Conservation (phyloP, 2,888 invertebrate genomes). For the Xestia xanthographa region DNA sequence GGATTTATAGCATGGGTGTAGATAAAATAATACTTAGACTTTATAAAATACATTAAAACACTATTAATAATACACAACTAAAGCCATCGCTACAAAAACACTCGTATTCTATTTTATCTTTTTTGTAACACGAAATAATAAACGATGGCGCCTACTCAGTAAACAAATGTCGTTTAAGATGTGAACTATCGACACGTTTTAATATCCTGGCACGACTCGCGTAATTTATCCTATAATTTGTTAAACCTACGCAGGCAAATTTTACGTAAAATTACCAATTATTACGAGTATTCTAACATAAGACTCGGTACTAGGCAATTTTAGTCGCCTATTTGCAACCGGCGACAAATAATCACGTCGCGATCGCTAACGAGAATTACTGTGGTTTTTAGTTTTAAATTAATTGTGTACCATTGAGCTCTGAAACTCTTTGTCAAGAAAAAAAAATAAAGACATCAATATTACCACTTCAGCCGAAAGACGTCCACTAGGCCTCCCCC, state of each 20-base stretch:
- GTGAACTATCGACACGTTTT: slow-evolving; percentile 23
- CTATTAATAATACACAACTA: neutral
- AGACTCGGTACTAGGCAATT: slow-evolving; percentile 24
- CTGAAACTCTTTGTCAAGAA: neutral
- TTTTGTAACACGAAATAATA: neutral
- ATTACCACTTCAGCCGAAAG: too few relatives aligned
- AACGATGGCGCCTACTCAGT: neutral
- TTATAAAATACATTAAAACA: slow-evolving; percentile 8
- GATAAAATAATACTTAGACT: neutral
- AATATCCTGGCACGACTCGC: slow-evolving; percentile 29
- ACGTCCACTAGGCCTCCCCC: too few relatives aligned
- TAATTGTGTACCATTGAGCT: neutral
- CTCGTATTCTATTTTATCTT: neutral
- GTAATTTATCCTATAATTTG: neutral
- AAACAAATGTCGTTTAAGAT: slow-evolving; percentile 39
- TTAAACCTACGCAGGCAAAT: slow-evolving; percentile 48
- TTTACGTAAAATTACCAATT: slow-evolving; percentile 39
- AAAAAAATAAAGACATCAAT: neutral
- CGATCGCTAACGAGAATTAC: neutral
- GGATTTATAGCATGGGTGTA: too few relatives aligned
- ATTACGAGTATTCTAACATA: slow-evolving; percentile 28
- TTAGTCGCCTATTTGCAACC: slow-evolving; percentile 1
- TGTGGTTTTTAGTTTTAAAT: neutral
- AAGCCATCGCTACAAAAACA: neutral
- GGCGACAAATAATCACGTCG: slow-evolving; percentile 4